These are phyloP conservation scores for Cydia fagiglandana DNA, from an alignment of 1,140 invertebrate genomes.

Conservation along the genomic window DNA sequence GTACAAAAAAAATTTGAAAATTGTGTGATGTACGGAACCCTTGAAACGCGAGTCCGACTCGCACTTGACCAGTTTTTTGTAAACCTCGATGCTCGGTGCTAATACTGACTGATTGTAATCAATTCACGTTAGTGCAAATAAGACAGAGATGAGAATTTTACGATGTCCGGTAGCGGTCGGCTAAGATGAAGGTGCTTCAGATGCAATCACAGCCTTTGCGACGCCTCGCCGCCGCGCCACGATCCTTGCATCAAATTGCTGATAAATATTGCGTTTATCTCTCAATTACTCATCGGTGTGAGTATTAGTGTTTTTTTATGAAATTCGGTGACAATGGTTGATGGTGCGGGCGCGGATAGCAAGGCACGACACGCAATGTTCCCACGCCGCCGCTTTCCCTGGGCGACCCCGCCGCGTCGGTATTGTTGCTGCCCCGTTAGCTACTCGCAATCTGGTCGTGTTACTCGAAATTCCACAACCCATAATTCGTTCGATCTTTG, in stretches of 20 bases:
- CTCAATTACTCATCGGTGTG: slow-evolving; percentile 56
- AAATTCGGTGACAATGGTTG: slow-evolving; percentile 14
- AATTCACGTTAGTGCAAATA: slow-evolving; percentile 15
- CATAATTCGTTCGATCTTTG: not conserved
- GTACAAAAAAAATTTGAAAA: too few relatives aligned
- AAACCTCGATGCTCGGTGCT: not conserved
- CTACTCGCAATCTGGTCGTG: slow-evolving; percentile 24
- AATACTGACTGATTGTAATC: slow-evolving; percentile 26
- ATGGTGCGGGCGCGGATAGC: not conserved
- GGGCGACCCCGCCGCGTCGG: slow-evolving; percentile 41
- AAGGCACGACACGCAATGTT: slow-evolving; percentile 37
- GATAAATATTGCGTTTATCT: slow-evolving; percentile 65
- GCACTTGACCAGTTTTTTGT: too few relatives aligned
- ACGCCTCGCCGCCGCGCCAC: slow-evolving; percentile 65
- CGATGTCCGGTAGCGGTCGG: slow-evolving; percentile 43
- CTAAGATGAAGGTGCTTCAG: slow-evolving; percentile 62
- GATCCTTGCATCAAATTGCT: slow-evolving; percentile 61
- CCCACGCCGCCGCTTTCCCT: slow-evolving; percentile 48
- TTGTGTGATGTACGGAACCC: too few relatives aligned
- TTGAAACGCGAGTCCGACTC: too few relatives aligned
- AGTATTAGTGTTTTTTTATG: slow-evolving; percentile 40
- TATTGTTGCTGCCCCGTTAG: slow-evolving; percentile 36
- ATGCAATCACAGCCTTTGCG: slow-evolving; percentile 63
- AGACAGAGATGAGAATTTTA: not conserved
- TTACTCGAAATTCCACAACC: not conserved